These are phyloP conservation scores for Aldabrachelys gigantea DNA, from an alignment of 2,113 vertebrate genomes.

Conservation along the genomic window DNA sequence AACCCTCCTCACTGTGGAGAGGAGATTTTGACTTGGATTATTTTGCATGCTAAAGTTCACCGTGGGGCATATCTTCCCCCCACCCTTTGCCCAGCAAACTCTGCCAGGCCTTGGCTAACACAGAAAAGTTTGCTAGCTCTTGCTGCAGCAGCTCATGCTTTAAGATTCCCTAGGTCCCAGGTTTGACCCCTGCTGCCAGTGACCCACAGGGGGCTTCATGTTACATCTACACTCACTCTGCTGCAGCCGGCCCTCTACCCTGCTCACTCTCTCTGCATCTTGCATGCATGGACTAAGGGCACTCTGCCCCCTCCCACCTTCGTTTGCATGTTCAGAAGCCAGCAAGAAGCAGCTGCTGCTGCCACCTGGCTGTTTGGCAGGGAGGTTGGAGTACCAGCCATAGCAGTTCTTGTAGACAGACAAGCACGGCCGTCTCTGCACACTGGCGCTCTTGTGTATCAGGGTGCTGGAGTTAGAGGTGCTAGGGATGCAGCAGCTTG, in stretches of 20 bases:
- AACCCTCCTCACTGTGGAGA: slow-evolving; percentile 4
- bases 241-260: neutral
- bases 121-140: neutral
- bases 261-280: neutral
- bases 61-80: neutral
- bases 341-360: neutral
- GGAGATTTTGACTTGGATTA: neutral
- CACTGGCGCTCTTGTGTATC: neutral
- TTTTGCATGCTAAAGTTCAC: neutral
- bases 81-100: neutral
- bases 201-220: neutral
- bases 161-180: neutral
- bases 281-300: too few species aligned
- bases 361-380: neutral
- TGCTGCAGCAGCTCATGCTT: neutral
- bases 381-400: neutral
- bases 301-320: too few species aligned
- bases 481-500: neutral
- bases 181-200: neutral
- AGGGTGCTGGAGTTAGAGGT: neutral
- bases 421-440: neutral
- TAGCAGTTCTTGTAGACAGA: neutral
- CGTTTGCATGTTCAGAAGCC: neutral
- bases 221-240: neutral
- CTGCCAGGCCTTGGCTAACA: neutral